Base-by-base conservation (phyloP, 2,797 vertebrate species). In the Psittacula echo region DNA sequence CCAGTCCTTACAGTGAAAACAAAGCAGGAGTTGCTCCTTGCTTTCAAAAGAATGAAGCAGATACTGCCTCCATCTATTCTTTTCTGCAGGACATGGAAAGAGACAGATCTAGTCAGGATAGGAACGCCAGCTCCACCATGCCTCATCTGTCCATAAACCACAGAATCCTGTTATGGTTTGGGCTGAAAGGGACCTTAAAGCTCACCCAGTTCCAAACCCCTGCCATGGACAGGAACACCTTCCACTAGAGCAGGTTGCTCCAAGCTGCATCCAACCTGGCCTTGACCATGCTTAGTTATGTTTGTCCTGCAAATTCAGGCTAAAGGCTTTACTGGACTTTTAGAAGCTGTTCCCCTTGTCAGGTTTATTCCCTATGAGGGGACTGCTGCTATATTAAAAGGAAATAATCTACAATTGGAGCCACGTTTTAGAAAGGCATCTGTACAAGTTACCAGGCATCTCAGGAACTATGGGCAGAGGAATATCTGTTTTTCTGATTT, bases 1-100 rank as follows among this genome's bases (percentile, higher is more conserved):
- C 30, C 9, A 0, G 1, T 27, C 29, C 39, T 51, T 30, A 13
- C 1, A 1, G 1, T 13, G 41, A n/a, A 13, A 56, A 26, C 18
- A 47, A 14, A 61, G 29, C 45, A 62, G 74, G 61, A 77, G 24
- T 23, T 66, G 67, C 23, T 73, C 19, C 32, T 56, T 44, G 26
- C 10, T 27, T 61, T 16, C 7, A 5, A 47, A 58, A 66, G n/a
- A 11, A 42, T 20, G 42, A 14, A 87, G 10, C 9, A 71, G 47
- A 21, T 3, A 7, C 50, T 65, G 30, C 18, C 41, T 67, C 13
- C 48, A 19, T 5, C 32, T 4, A 1, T 10, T 34, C 26, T 12
- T 51, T 41, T 15, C 39, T 79, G 34, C 14, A 37, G 60, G 37
- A 5, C 2, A 1, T 2, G 2, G 13, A 9, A 27, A 79, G 30